Percentiles rank a stretch among this genome's conserved stretches.
phyloP scores from a whole-genome alignment of 2,113 vertebrate genomes.

The Pluvianellus socialis region DNA sequence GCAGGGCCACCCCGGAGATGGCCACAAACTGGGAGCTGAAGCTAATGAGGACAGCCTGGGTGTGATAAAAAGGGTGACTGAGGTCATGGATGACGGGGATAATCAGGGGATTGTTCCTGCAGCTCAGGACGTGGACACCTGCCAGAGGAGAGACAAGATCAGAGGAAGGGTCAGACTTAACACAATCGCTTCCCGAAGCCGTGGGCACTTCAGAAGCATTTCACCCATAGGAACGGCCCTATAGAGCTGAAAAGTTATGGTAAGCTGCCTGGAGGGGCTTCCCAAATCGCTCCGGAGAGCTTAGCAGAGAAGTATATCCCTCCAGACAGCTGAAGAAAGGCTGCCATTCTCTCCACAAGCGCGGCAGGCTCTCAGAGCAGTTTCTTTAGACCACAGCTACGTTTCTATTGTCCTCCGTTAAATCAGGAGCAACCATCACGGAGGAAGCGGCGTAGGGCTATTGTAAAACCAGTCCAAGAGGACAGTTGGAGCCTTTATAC shows the following conservation, averaged over 20 bases:
- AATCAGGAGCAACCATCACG: conserved; percentile 51
- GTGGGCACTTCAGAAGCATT: conserved; percentile 71
- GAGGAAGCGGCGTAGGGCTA: conserved; percentile 3
- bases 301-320: conserved; percentile 52
- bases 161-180: conserved; percentile 73
- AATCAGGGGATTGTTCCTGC: conserved; percentile 96
- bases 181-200: conserved; percentile 56
- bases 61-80: conserved; percentile 96
- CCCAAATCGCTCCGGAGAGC: conserved; percentile 7
- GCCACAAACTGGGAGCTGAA: conserved; percentile 91
- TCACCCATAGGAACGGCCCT: conserved; percentile 37
- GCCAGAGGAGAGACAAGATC: conserved; percentile 68
- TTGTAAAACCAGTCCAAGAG: neutral
- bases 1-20: conserved; percentile 95
- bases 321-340: conserved; percentile 64
- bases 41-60: conserved; percentile 89
- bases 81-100: conserved; percentile 98
- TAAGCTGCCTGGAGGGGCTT: conserved; percentile 67
- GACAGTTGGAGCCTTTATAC: conserved; percentile 42
- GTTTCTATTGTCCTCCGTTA: conserved; percentile 22
- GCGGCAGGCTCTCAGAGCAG: neutral
- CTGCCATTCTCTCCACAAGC: conserved; percentile 26
- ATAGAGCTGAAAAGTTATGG: conserved; percentile 63
- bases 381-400: conserved; percentile 40
- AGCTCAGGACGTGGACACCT: conserved; percentile 96